Evolutionary conservation across 2,888 invertebrate species (phyloP).

Genomic region (Mesorhabditis sp.): DNA sequence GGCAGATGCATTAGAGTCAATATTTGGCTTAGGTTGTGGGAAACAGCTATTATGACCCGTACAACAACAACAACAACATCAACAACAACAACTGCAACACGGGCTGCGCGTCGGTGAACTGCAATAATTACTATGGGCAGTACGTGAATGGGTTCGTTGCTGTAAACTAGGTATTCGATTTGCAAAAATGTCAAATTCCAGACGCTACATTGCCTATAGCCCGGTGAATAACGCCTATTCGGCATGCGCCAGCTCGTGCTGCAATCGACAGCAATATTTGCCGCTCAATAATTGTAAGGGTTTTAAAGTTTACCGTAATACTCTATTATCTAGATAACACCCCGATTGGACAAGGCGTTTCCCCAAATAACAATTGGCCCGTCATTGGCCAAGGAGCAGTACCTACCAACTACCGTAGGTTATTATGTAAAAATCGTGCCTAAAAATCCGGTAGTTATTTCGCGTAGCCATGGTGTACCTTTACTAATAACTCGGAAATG

Average conservation of each 20-base stretch:
- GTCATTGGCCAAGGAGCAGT: conserved; percentile 7
- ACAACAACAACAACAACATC: conserved; percentile 23
- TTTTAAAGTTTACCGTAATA: conserved; percentile 10
- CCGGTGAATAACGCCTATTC: conserved; percentile 30
- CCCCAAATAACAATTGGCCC: neutral
- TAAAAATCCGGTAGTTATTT: no score
- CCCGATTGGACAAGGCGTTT: neutral
- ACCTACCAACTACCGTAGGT: neutral
- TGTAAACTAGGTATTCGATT: neutral
- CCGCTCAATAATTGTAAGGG: neutral
- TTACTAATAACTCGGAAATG: neutral
- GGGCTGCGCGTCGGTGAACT: conserved; percentile 32
- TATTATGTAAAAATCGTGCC: no score
- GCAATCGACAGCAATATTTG: conserved; percentile 12
- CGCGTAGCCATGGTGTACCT: no score
- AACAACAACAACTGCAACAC: conserved; percentile 33
- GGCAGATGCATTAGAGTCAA: neutral
- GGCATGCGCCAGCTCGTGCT: conserved; percentile 37
- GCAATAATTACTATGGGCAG: conserved; percentile 34
- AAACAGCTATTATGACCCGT: conserved; percentile 16
- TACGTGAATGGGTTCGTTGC: conserved; percentile 33
- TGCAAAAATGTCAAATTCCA: conserved; percentile 17
- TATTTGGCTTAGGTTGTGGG: no score
- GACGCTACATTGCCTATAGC: conserved; percentile 36
- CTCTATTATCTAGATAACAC: neutral